phyloP scores from a whole-genome alignment of 2,888 invertebrate species.

The Schrankia costaestrigalis region DNA sequence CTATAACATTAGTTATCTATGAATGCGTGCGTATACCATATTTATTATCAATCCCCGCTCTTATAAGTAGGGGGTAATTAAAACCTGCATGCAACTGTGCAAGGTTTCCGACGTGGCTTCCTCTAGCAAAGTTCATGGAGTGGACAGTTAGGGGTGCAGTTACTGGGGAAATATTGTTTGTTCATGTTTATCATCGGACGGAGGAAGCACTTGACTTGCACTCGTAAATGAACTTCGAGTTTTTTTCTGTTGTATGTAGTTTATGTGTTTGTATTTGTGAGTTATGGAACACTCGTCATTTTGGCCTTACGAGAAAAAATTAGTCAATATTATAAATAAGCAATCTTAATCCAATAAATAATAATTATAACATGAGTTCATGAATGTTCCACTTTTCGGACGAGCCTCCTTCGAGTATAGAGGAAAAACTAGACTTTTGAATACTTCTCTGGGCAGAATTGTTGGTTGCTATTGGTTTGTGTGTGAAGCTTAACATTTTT shows the following conservation, averaged over 20 bases:
- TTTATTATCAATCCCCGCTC: slow-evolving; percentile 40
- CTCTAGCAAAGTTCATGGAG: slow-evolving; percentile 37
- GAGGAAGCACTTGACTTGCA: slow-evolving; percentile 31
- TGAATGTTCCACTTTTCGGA: too few relatives aligned
- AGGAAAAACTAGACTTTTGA: too few relatives aligned
- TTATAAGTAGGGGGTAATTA: slow-evolving; percentile 39
- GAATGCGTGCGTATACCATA: slow-evolving; percentile 55
- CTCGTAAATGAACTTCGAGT: slow-evolving; percentile 21
- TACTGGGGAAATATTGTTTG: slow-evolving; percentile 32
- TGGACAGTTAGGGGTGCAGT: slow-evolving; percentile 26
- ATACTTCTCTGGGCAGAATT: too few relatives aligned
- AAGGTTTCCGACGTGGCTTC: slow-evolving; percentile 45
- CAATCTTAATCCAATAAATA: too few relatives aligned
- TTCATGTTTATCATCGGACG: slow-evolving; percentile 31
- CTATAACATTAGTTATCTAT: too few relatives aligned
- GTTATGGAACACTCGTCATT: neutral
- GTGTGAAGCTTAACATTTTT: too few relatives aligned
- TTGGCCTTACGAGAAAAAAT: too few relatives aligned
- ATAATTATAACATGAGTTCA: too few relatives aligned
- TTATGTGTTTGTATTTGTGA: slow-evolving; percentile 9
- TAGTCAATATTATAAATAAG: too few relatives aligned
- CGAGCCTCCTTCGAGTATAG: too few relatives aligned
- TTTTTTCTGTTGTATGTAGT: neutral
- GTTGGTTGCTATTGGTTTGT: too few relatives aligned
- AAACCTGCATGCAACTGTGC: slow-evolving; percentile 40